Evolutionary conservation across 2,888 invertebrate species (phyloP), one percentile per base, ranked within the genome.

Genomic region (Coremacera marginata): DNA sequence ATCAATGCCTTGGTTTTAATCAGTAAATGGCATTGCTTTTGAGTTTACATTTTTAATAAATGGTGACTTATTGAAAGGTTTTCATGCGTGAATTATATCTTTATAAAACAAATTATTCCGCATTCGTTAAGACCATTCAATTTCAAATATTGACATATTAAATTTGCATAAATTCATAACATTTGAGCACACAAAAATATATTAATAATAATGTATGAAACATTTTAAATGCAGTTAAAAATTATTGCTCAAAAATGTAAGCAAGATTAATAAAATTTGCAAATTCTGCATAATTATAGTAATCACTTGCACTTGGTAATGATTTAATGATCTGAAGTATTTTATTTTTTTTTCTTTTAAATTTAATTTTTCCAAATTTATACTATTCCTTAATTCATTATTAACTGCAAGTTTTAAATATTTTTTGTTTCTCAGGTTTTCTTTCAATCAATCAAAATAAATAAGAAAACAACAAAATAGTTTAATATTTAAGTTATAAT

Each of bases 381-480:
- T 31, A n/a, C 16, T 31, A n/a, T 16, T 8, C n/a, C n/a, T 9
- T 19, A 31, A 16, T 31, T 27, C 65, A 77, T 73, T 73, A 68
- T 77, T 73, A 70, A 77, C 16, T 73, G 73, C 62, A 74, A 77
- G 68, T 73, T 27, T 73, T 57, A 34, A n/a, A 55, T 52, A 62
- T 27, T 67, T 57, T 37, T 57, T 25, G 44, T 73, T 70, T 77
- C 77, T 73, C 73, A 68, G 77, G 67, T 73, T 70, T 49, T 25
- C 72, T 72, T 52, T 55, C 60, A 52, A 27, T 62, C 34, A 52
- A 31, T 14, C 4, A 25, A 51, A 19, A 16, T n/a, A 25, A 37
- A 9, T 14, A 67, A 67, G 11, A n/a, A 7, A 37, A 44, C 44
- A 44, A 37, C 9, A 34, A 67, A 37, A 31, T 34, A 37, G 34